Conservation (phyloP, 2,113 vertebrate genomes). For the Anguilla japonica region DNA sequence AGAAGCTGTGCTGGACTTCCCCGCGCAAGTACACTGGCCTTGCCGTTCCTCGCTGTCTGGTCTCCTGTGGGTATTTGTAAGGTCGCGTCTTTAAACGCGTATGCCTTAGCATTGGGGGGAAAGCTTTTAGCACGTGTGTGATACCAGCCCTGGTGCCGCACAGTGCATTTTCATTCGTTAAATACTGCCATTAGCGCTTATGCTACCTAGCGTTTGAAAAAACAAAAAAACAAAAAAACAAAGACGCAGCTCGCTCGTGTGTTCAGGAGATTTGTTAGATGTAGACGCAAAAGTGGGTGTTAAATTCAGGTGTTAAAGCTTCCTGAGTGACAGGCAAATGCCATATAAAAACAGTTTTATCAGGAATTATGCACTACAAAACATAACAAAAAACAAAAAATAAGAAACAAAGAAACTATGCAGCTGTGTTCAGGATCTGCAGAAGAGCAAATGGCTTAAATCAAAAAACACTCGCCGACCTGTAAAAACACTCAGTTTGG, state of each 20-base stretch:
- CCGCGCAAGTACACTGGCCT: too few relatives aligned
- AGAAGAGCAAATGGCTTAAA: neutral
- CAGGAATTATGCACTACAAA: neutral
- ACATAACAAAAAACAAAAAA: neutral
- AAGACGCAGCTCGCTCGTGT: neutral
- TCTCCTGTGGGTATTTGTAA: constrained; percentile 22
- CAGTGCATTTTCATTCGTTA: neutral
- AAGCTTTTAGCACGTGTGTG: constrained; percentile 29
- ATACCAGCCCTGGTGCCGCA: neutral
- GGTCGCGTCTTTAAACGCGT: constrained; percentile 19
- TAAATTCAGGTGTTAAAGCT: neutral
- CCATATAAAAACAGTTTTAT: neutral
- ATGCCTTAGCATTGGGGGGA: neutral
- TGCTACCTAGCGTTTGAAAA: neutral
- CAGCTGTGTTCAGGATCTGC: neutral
- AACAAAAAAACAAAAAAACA: neutral
- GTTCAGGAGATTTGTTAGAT: neutral
- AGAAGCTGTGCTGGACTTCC: too few relatives aligned
- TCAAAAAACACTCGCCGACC: neutral
- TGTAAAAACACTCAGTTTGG: too few relatives aligned
- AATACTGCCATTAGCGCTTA: neutral
- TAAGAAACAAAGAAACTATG: neutral
- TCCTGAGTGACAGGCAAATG: neutral
- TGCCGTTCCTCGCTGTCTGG: neutral
- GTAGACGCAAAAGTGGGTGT: neutral